These are phyloP conservation scores for Formica aserva DNA, from an alignment of 2,888 invertebrate genomes.

Conservation along the genomic window DNA sequence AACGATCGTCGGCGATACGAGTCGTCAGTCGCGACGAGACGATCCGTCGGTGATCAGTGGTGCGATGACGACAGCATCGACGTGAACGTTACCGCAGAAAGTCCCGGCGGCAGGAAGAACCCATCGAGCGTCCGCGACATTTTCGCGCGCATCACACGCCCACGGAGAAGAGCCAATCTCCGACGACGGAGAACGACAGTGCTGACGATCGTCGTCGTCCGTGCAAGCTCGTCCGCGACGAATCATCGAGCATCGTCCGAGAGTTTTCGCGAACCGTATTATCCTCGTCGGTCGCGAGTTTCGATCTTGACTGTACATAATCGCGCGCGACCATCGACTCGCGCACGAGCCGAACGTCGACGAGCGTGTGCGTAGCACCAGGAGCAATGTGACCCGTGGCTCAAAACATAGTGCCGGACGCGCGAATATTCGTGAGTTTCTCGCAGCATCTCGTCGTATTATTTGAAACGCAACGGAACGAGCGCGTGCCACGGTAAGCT, in stretches of 20 bases:
- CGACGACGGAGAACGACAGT: background rate
- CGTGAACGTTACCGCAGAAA: constrained; percentile 33
- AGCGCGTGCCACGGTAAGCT: background rate
- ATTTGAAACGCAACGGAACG: background rate
- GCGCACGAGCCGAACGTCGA: background rate
- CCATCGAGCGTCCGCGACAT: background rate
- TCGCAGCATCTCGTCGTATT: background rate
- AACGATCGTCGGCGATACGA: background rate
- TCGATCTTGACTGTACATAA: background rate
- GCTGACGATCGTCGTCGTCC: background rate
- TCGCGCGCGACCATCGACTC: background rate
- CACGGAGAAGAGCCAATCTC: background rate
- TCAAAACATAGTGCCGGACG: background rate
- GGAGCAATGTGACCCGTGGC: background rate
- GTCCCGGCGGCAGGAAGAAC: background rate
- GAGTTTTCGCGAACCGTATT: background rate
- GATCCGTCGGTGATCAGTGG: constrained; percentile 38
- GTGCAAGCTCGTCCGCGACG: background rate
- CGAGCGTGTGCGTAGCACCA: background rate
- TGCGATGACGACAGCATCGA: constrained; percentile 18
- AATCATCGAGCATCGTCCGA: background rate
- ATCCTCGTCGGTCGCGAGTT: background rate
- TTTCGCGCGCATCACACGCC: constrained; percentile 2
- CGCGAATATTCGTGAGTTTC: background rate
- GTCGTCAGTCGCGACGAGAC: constrained; percentile 33